These are phyloP conservation scores for Oxystoma pomonae DNA, from an alignment of 2,888 invertebrate genomes.

Conservation along the genomic window DNA sequence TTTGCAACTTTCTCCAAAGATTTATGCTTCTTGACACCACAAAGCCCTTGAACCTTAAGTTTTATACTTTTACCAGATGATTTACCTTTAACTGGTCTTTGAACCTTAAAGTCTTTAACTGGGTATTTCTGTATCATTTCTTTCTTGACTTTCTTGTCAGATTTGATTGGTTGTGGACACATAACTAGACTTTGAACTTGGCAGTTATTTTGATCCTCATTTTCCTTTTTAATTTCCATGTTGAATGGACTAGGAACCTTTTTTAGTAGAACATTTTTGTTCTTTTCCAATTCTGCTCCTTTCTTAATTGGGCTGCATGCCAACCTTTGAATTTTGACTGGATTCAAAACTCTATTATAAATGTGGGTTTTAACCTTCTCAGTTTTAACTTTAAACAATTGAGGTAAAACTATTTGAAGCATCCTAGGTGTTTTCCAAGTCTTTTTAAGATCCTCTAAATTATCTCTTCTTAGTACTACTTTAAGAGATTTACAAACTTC, in stretches of 20 bases:
- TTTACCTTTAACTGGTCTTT: neutral
- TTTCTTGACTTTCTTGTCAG: neutral
- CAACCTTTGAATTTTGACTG: too few relatives aligned
- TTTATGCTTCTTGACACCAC: too few relatives aligned
- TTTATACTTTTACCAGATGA: too few relatives aligned
- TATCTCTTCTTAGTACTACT: neutral
- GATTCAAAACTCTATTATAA: too few relatives aligned
- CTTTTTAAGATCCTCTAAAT: neutral
- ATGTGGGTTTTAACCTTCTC: too few relatives aligned
- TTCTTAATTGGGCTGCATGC: too few relatives aligned
- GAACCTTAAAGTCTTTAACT: too few relatives aligned
- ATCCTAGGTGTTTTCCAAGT: neutral
- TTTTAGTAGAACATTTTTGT: neutral
- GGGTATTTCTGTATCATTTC: too few relatives aligned
- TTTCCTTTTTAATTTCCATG: neutral
- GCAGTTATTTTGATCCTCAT: neutral
- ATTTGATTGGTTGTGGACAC: neutral
- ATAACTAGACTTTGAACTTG: neutral
- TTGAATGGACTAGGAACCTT: neutral
- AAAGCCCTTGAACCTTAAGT: too few relatives aligned
- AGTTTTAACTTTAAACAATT: neutral
- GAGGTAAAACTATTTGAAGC: neutral
- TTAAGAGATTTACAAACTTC: neutral
- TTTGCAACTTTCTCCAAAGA: too few relatives aligned
- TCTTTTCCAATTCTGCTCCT: neutral